Evolutionary conservation across 2,888 invertebrate genomes (phyloP).

Genomic region (Drosophila greeni): DNA sequence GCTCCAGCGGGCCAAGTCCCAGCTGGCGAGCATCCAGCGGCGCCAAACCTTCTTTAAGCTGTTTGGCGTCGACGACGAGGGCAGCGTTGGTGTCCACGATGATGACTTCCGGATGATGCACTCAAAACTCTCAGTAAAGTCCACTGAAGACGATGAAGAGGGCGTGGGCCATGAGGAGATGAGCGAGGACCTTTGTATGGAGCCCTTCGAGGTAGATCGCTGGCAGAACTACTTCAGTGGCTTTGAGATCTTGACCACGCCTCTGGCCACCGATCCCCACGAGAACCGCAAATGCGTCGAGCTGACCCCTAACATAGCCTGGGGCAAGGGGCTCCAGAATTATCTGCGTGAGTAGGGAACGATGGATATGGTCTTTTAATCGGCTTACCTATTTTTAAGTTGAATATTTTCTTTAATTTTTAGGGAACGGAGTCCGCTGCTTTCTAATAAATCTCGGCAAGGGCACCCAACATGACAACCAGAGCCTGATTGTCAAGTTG

Average conservation of each 20-base stretch:
- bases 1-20: slow-evolving; percentile 63
- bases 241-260: slow-evolving; percentile 57
- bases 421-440: slow-evolving; percentile 66
- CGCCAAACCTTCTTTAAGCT: slow-evolving; percentile 49
- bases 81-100: background rate
- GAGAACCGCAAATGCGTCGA: slow-evolving; percentile 69
- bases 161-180: slow-evolving; percentile 36
- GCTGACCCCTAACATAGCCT: slow-evolving; percentile 28
- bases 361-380: background rate
- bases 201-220: slow-evolving; percentile 55
- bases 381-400: background rate
- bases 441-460: slow-evolving; percentile 71
- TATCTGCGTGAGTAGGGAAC: slow-evolving; percentile 55
- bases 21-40: slow-evolving; percentile 56
- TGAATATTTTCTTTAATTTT: background rate
- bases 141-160: background rate
- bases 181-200: slow-evolving; percentile 44
- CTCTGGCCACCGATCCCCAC: slow-evolving; percentile 39
- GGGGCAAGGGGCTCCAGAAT: slow-evolving; percentile 41
- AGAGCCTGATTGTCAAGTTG: slow-evolving; percentile 62
- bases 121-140: slow-evolving; percentile 9
- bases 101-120: slow-evolving; percentile 37
- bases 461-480: slow-evolving; percentile 63
- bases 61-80: slow-evolving; percentile 50
- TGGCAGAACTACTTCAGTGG: slow-evolving; percentile 71